Base-by-base conservation (phyloP, 2,113 vertebrate species). In the Campylomormyrus tamandua region DNA sequence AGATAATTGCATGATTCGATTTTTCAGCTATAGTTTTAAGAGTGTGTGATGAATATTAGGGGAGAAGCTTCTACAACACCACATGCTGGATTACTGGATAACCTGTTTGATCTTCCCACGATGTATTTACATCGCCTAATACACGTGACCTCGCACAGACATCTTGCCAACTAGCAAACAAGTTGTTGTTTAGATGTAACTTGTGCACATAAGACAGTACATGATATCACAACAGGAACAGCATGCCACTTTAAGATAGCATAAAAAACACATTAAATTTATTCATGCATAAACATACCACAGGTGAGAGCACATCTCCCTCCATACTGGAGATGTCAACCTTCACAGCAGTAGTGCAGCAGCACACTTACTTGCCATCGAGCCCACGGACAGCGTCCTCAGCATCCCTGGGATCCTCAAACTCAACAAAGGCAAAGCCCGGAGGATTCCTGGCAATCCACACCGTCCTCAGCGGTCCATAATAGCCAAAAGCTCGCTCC, bases 401-500 rank as follows among this genome's bases (percentile, higher is more conserved):
- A 21, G 96, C 96, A 88, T 97, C 97, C 92, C 97, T 94, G 84
- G 96, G 95, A 89, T 97, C 96, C 92, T 97, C 96, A 90, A 96
- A 97, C 90, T 97, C 96, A 92, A 97, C 96, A 91, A 97, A 97
- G 88, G 97, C 96, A 53, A 97, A 98, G 66, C 97, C 97, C 2
- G 97, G 97, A 88, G 96, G 97, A 93, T 98, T 98, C 91, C 97
- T 95, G 1, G 97, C 97, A 83, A 98, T 97, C 97, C 97, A 98
- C 4, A 98, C 96, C 0, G 97, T 97, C 93, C 97, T 95, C 92
- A 98, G 94, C 0, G 97, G 97, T 1, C 97, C 97, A 15, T 98
- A 98, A 89, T 97, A 97, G 90, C 97, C 96, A 91, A 98, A 98
- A 31, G 97, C 97, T 90, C 96, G 95, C 93, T 98, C 97, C 91